Conservation (phyloP, 2,888 invertebrate genomes). For the Rhingia rostrata region DNA sequence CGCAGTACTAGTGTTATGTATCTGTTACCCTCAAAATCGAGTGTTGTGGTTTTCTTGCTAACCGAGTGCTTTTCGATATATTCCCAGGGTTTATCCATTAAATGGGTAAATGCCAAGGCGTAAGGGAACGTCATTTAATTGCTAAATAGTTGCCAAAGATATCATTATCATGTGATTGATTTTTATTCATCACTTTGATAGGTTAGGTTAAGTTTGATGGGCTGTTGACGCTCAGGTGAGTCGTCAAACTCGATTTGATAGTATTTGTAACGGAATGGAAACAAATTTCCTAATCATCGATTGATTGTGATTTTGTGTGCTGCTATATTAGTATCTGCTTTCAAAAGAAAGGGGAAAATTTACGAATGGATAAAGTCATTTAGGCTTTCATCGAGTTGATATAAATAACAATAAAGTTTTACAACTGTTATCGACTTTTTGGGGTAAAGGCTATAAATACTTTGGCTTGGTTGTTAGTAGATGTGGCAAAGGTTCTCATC, state of each 20-base stretch:
- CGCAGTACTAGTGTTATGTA: slow-evolving; percentile 53
- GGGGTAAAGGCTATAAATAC: not conserved
- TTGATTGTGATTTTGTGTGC: slow-evolving; percentile 44
- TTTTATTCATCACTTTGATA: not conserved
- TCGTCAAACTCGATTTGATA: no score
- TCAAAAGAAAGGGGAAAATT: not conserved
- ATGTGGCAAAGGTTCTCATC: not conserved
- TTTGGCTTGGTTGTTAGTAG: not conserved
- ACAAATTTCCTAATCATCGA: slow-evolving; percentile 44
- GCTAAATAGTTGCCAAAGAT: not conserved
- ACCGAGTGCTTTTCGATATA: not conserved
- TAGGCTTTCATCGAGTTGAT: slow-evolving; percentile 4
- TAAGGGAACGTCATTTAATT: slow-evolving; percentile 1
- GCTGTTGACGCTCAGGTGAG: no score
- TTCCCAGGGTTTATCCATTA: slow-evolving; percentile 10
- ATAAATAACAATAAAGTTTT: slow-evolving; percentile 27
- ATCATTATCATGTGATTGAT: slow-evolving; percentile 52
- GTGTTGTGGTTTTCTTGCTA: slow-evolving; percentile 36
- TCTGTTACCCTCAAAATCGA: slow-evolving; percentile 14
- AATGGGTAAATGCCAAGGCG: not conserved
- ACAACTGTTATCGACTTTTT: slow-evolving; percentile 3
- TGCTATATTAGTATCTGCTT: slow-evolving; percentile 20
- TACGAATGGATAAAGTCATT: slow-evolving; percentile 21
- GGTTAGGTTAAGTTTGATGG: no score
- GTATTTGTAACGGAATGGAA: slow-evolving; percentile 28